These are phyloP conservation scores for Hipparchia sbordonii DNA, from an alignment of 2,888 invertebrate genomes.

Conservation along the genomic window DNA sequence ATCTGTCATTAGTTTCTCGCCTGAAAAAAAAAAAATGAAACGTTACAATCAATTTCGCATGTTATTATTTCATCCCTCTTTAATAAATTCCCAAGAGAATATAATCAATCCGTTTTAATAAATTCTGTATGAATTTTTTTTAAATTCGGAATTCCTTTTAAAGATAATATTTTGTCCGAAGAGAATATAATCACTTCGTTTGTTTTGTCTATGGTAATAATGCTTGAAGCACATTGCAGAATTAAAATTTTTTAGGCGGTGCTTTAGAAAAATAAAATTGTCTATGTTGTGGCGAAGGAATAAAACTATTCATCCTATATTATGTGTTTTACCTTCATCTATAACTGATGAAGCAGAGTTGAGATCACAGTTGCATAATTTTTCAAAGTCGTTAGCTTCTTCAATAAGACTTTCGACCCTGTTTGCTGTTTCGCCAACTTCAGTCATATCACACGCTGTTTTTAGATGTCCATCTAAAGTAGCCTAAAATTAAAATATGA, in stretches of 20 bases:
- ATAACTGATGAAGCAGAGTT: conserved; percentile 92
- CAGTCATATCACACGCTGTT: conserved; percentile 91
- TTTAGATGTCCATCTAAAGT: conserved; percentile 91
- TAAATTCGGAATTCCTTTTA: background rate
- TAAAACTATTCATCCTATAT: background rate
- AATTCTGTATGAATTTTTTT: background rate
- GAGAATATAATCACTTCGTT: background rate
- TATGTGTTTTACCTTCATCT: conserved; percentile 76
- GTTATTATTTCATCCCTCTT: too few species aligned
- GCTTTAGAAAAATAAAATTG: background rate
- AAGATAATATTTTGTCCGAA: background rate
- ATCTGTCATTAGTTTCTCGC: conserved; percentile 91
- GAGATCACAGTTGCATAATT: conserved; percentile 90
- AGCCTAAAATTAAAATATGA: conserved; percentile 70
- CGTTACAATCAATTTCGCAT: background rate
- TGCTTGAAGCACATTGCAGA: background rate
- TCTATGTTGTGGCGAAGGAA: background rate
- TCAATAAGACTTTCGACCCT: conserved; percentile 90
- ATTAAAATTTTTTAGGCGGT: background rate
- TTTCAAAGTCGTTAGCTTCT: conserved; percentile 90
- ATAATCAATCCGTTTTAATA: too few species aligned
- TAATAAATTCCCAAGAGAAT: too few species aligned
- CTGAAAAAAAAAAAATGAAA: conserved; percentile 57
- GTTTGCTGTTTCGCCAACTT: conserved; percentile 93
- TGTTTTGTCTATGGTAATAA: background rate